Evolutionary conservation across 2,113 vertebrate species (phyloP).

Genomic region (Erpornis zantholeuca): DNA sequence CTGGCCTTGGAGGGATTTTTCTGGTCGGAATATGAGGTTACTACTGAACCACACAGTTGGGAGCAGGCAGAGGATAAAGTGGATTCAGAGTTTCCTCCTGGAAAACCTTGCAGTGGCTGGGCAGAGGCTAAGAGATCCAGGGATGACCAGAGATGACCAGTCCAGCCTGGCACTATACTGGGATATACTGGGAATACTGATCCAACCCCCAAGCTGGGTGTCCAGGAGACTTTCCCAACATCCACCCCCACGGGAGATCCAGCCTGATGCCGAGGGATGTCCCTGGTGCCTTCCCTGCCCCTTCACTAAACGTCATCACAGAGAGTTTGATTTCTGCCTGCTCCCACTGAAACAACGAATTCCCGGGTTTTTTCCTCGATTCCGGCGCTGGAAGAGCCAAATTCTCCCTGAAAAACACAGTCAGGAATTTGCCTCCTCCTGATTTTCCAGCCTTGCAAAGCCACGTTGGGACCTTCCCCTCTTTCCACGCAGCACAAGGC

Average conservation of each 20-base stretch:
- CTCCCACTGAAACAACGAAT: not conserved
- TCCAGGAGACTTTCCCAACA: not conserved
- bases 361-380: not conserved
- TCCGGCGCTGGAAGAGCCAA: accelerated
- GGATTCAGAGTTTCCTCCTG: not conserved
- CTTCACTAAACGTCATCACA: not conserved
- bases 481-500: accelerated
- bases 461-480: not conserved
- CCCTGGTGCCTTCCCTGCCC: not conserved
- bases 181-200: not conserved
- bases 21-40: not conserved
- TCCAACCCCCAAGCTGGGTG: not conserved
- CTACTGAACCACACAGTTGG: accelerated
- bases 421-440: not conserved
- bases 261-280: not conserved
- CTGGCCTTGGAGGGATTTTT: not conserved
- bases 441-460: not conserved
- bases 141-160: not conserved
- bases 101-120: not conserved
- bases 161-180: not conserved
- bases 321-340: not conserved
- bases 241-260: not conserved
- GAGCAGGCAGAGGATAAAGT: not conserved
- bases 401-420: not conserved
- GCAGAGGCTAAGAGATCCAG: not conserved